Conservation (phyloP, 2,797 vertebrate genomes). For the Scleropages formosus region DNA sequence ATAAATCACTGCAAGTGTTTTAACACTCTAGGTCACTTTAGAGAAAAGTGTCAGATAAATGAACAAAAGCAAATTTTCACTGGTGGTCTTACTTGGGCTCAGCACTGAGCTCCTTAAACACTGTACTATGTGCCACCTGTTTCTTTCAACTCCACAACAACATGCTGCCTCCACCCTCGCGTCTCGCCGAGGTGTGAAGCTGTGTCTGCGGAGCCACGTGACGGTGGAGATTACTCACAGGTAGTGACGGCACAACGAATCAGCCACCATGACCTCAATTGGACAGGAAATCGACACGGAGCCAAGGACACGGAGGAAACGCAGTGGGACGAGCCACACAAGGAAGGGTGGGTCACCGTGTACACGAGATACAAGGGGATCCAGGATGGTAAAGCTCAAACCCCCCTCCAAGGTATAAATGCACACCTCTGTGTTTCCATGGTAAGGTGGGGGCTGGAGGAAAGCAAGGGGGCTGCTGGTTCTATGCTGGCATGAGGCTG, state of each 20-base stretch:
- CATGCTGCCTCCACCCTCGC: background rate
- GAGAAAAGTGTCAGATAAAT: too few relatives aligned
- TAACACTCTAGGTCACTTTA: too few relatives aligned
- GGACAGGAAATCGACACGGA: constrained; percentile 2
- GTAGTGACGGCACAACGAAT: background rate
- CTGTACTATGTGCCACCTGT: background rate
- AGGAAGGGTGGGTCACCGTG: background rate
- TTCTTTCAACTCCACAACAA: background rate
- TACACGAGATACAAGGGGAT: background rate
- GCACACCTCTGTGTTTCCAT: too few relatives aligned
- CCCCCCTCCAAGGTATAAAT: too few relatives aligned
- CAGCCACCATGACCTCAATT: constrained; percentile 16
- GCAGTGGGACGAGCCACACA: background rate
- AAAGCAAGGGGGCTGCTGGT: too few relatives aligned
- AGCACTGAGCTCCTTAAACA: background rate
- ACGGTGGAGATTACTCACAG: constrained; percentile 12
- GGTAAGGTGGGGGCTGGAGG: too few relatives aligned
- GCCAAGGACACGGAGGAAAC: background rate
- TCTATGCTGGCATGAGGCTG: background rate
- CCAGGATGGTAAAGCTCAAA: too few relatives aligned
- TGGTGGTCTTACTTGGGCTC: too few relatives aligned
- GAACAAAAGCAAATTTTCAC: too few relatives aligned
- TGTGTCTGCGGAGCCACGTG: background rate
- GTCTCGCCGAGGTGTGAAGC: too few relatives aligned
- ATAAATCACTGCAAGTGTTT: too few relatives aligned